Percentiles rank a stretch among this genome's conserved stretches.
phyloP scores from a whole-genome alignment of 2,888 invertebrate species.

The Anthoptus insignis region DNA sequence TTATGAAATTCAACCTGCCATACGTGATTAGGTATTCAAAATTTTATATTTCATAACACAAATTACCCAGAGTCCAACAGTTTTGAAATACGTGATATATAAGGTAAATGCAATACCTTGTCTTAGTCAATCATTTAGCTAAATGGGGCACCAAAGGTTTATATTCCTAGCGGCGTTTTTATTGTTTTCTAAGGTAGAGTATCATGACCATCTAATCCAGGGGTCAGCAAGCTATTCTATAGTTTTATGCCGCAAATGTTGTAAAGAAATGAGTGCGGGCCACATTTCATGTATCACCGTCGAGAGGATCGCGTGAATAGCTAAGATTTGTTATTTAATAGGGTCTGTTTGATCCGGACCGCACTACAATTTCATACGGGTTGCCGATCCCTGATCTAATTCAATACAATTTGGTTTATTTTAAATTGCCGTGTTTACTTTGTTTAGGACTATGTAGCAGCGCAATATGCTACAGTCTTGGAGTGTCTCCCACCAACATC shows the following conservation, averaged over 20 bases:
- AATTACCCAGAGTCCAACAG: constrained; percentile 59
- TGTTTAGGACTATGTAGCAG: constrained; percentile 47
- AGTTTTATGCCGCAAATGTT: too few relatives aligned
- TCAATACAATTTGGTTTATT: too few relatives aligned
- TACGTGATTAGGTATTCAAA: constrained; percentile 63
- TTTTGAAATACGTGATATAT: constrained; percentile 74
- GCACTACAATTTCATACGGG: too few relatives aligned
- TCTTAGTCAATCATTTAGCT: constrained; percentile 58
- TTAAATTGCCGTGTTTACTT: constrained; percentile 14
- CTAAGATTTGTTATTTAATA: too few relatives aligned
- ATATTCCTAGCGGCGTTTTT: constrained; percentile 46
- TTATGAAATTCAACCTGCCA: constrained; percentile 41
- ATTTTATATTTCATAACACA: constrained; percentile 56
- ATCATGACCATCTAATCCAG: too few relatives aligned
- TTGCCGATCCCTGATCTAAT: too few relatives aligned
- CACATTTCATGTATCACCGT: too few relatives aligned
- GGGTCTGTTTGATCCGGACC: too few relatives aligned
- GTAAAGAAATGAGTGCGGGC: too few relatives aligned
- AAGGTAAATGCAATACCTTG: constrained; percentile 57
- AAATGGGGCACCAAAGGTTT: constrained; percentile 63
- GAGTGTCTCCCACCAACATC: constrained; percentile 44
- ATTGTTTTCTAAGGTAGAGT: constrained; percentile 49
- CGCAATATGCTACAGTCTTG: constrained; percentile 45
- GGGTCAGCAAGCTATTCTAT: too few relatives aligned
- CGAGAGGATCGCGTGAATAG: too few relatives aligned